phyloP scores from a whole-genome alignment of 2,888 invertebrate genomes.

The Sarcophaga carnaria region DNA sequence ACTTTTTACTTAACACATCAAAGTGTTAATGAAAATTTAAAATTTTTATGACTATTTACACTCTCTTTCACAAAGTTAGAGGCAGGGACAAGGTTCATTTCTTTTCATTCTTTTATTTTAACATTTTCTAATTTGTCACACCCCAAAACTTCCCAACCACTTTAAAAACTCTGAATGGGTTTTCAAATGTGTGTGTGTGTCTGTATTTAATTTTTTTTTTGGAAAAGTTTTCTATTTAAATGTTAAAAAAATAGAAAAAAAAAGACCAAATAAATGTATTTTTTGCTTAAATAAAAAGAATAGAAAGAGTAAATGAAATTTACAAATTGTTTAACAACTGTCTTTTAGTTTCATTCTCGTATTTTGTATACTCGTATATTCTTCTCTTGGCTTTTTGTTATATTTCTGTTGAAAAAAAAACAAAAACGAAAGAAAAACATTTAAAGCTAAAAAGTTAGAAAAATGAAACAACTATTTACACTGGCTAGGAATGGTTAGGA shows the following conservation, averaged over 20 bases:
- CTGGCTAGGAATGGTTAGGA: neutral
- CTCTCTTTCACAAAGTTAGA: neutral
- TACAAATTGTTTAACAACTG: constrained; percentile 53
- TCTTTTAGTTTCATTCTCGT: neutral
- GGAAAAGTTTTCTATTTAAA: constrained; percentile 40
- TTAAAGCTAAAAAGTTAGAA: neutral
- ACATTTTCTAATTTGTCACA: constrained; percentile 46
- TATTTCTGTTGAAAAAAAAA: neutral
- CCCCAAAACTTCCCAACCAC: constrained; percentile 26
- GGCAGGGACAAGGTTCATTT: neutral
- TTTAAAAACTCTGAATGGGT: constrained; percentile 48
- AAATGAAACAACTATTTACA: neutral
- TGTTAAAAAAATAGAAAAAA: neutral
- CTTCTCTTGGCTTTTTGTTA: neutral
- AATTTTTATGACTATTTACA: constrained; percentile 36
- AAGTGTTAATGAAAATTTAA: constrained; percentile 37
- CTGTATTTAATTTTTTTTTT: neutral
- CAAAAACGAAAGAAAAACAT: neutral
- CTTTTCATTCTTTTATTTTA: constrained; percentile 2
- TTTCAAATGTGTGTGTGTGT: constrained; percentile 3
- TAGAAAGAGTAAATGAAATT: constrained; percentile 35
- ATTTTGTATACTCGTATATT: neutral
- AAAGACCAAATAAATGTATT: neutral
- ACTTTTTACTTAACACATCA: constrained; percentile 2
- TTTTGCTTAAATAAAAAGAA: neutral